Conservation (phyloP, 2,797 vertebrate genomes). For the Lindbergichthys nudifrons region DNA sequence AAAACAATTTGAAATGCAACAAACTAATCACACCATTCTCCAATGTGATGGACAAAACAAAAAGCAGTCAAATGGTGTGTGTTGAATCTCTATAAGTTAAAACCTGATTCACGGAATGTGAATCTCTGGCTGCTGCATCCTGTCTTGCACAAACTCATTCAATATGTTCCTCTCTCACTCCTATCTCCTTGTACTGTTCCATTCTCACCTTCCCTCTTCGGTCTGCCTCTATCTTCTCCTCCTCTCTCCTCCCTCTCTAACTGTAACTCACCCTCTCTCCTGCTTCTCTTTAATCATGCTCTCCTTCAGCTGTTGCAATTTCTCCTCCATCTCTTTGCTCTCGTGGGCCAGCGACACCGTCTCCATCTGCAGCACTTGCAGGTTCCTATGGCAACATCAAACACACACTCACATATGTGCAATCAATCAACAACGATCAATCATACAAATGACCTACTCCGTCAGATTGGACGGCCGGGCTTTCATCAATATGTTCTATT, state of each 20-base stretch:
- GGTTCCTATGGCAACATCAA: conserved; percentile 82
- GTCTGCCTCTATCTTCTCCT: conserved; percentile 2
- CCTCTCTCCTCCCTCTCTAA: neutral
- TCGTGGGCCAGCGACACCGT: conserved; percentile 86
- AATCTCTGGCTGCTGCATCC: conserved; percentile 1
- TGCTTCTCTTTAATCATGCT: conserved; percentile 89
- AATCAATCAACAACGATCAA: conserved; percentile 67
- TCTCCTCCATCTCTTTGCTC: conserved; percentile 89
- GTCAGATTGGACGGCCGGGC: conserved; percentile 45
- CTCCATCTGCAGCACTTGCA: conserved; percentile 84
- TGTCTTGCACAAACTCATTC: neutral
- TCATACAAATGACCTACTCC: conserved; percentile 74
- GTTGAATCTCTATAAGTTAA: neutral
- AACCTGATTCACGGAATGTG: conserved; percentile 11
- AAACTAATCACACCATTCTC: conserved; percentile 4
- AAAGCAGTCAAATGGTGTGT: neutral
- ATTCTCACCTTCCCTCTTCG: conserved; percentile 9
- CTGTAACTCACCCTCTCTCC: conserved; percentile 86
- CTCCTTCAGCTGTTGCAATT: conserved; percentile 86
- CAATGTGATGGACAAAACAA: neutral
- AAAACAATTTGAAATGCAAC: neutral
- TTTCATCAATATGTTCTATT: conserved; percentile 71
- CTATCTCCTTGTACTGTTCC: conserved; percentile 5
- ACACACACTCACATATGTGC: conserved; percentile 41
- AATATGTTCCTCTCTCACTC: neutral